phyloP scores from a whole-genome alignment of 2,888 invertebrate species.

The Caenorhabditis sp. region DNA sequence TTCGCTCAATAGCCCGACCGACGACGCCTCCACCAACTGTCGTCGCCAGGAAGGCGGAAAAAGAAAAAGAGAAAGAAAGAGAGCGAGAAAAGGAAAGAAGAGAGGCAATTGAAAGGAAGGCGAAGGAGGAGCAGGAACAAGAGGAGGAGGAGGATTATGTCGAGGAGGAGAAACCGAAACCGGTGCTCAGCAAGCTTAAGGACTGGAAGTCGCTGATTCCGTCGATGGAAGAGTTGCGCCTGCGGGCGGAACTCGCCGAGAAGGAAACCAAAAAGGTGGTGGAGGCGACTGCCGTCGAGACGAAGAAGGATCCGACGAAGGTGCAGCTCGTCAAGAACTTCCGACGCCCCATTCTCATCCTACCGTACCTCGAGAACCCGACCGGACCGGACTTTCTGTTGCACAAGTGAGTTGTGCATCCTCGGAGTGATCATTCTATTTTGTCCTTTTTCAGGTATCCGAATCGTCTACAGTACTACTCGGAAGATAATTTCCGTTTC shows the following conservation, averaged over 20 bases:
- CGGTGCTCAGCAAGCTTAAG: conserved; percentile 31
- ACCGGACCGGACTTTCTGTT: conserved; percentile 69
- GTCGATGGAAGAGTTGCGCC: conserved; percentile 59
- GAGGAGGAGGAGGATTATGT: conserved; percentile 27
- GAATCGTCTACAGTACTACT: conserved; percentile 63
- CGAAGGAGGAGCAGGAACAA: conserved; percentile 5
- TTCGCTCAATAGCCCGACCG: conserved; percentile 29
- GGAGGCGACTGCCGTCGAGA: conserved; percentile 12
- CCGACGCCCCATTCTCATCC: conserved; percentile 60
- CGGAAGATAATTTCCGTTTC: conserved; percentile 65
- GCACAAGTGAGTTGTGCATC: conserved; percentile 58
- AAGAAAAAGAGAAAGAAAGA: conserved; percentile 26
- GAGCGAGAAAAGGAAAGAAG: conserved; percentile 7
- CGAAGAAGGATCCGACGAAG: conserved; percentile 51
- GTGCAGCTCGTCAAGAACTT: conserved; percentile 56
- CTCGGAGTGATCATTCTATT: background rate
- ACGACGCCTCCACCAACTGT: conserved; percentile 45
- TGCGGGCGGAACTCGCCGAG: conserved; percentile 49
- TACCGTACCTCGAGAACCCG: conserved; percentile 69
- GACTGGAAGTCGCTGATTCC: conserved; percentile 68
- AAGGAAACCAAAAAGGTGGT: conserved; percentile 37
- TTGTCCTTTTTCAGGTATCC: conserved; percentile 63
- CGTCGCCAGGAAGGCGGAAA: conserved; percentile 11
- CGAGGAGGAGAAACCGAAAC: conserved; percentile 21
- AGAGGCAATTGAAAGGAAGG: background rate